Evolutionary conservation across 1,140 invertebrate genomes (phyloP), one percentile per base, ranked within the genome.

Genomic region (Drosophila nigrodunni): DNA sequence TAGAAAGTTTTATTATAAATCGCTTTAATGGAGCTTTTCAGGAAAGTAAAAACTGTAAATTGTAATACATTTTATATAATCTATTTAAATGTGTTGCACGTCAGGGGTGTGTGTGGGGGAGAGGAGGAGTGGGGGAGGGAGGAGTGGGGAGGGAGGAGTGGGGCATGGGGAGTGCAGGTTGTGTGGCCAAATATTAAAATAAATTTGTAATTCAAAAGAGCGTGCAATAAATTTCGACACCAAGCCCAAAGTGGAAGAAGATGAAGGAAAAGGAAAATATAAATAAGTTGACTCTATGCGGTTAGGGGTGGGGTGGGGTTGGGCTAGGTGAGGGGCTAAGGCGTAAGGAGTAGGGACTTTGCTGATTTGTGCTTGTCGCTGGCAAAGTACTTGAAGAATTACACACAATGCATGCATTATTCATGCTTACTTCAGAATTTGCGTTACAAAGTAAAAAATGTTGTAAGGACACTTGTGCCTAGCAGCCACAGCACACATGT

Each of bases 341-440:
- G 15, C 9, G 30, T 15, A 21, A 10, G 6, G 9, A 21, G 18
- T 5, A 34, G 43, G 68, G 39, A 47, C 61, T 52, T 54, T 72
- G 65, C 68, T 87, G 82, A 88, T 87, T 80, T 88, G 79, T 74
- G 82, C 83, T 82, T 87, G 80, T 87, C 83, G 82, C 65, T 82
- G 82, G 82, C 77, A 88, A 87, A 87, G 82, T 87, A 87, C 82
- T 87, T 87, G 83, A 87, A 82, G 80, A 87, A 87, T 87, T 87
- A 87, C 82, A 88, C 77, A 87, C 82, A 88, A 88, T 88, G 82
- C 80, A 87, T 87, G 82, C 83, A 88, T 88, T 89, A 89, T 88
- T 88, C 85, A 88, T 88, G 85, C 83, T 88, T 88, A 88, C 83
- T 88, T 88, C 85, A 88, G 85, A 88, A 88, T 88, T 88, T 88